Evolutionary conservation across 2,888 invertebrate species (phyloP).

Genomic region (Copidosoma aretas): DNA sequence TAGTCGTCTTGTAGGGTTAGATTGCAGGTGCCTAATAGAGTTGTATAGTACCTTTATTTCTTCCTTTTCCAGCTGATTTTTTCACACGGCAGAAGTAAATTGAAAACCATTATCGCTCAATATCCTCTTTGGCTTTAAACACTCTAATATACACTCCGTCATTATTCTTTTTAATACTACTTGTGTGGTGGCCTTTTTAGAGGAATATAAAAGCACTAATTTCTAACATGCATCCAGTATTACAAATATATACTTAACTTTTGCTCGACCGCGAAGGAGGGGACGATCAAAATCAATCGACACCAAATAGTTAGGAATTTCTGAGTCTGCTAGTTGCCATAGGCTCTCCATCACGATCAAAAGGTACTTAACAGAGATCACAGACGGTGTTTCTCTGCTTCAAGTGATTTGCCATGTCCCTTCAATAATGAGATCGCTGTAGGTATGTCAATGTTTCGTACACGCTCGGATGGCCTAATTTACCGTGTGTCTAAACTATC

Average conservation of each 20-base stretch:
- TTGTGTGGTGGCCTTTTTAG: conserved; percentile 12
- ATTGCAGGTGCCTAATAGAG: conserved; percentile 41
- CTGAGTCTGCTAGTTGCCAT: not conserved
- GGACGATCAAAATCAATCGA: conserved; percentile 23
- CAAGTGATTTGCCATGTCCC: not conserved
- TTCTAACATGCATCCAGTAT: conserved; percentile 12
- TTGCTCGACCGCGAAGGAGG: not conserved
- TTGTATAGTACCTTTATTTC: conserved; percentile 17
- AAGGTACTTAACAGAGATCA: conserved; percentile 23
- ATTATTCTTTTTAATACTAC: conserved; percentile 6
- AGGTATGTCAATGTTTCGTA: not conserved
- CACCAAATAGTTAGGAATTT: not conserved
- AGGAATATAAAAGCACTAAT: conserved; percentile 3
- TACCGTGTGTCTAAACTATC: not conserved
- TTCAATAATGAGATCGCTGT: conserved; percentile 6
- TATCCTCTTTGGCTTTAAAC: not conserved
- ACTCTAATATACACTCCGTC: not conserved
- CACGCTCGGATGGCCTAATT: conserved; percentile 2
- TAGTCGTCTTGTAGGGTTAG: conserved; percentile 38
- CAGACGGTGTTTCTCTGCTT: conserved; percentile 2
- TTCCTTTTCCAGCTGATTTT: not conserved
- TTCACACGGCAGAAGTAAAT: conserved; percentile 16
- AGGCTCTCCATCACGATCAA: conserved; percentile 15
- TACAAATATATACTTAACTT: conserved; percentile 25
- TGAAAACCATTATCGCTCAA: conserved; percentile 21